Base-by-base conservation (phyloP, 2,113 vertebrate species). In the Barbus barbus region DNA sequence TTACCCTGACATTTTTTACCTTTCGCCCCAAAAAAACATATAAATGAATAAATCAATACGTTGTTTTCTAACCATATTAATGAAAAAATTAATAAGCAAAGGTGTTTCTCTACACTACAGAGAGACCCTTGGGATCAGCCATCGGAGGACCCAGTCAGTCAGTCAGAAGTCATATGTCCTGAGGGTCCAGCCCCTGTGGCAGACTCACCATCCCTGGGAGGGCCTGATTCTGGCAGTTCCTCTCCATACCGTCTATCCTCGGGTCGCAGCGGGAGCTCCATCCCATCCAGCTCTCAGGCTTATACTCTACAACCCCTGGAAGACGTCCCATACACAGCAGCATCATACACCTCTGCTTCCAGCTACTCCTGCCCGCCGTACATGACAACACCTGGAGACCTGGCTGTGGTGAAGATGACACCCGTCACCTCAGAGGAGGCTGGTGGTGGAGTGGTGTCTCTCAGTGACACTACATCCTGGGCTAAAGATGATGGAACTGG, bases 81-180 rank as follows among this genome's bases (percentile, higher is more conserved):
- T 41, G 1, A 24, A 41, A 63, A 33, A 8, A 31, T 9, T 46
- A 44, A 44, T 46, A 41, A 80, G 12, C 53, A 73, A 36, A 6
- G 24, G 33, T 56, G 46, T 18, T 63, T 22, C 86, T 82, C 82
- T 82, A 81, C 46, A 79, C 74, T 26, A 63, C 90, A 96, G 96
- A 95, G 94, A 89, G 95, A 96, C 78, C 90, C 96, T 0, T 96
- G 96, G 96, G 96, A 96, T 74, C 96, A 95, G 87, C 90, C 79
- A 8, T 75, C 92, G 16, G 61, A 95, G 0, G 93, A 96, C 31
- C 88, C 91, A 0, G 91, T 95, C 51, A 87, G 88, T 90, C 95
- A 95, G 85, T 4, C 82, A 0, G 95, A 96, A 0, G 46, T 77
- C 0, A 3, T 87, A 0, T 93, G 94, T 11, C 20, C 94, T 0